A percentile compares a stretch with the other conserved stretches of the same genome.
These are phyloP conservation scores for Chaetophractus vellerosus DNA, from an alignment of 2,797 vertebrate species.

Conservation along the genomic window DNA sequence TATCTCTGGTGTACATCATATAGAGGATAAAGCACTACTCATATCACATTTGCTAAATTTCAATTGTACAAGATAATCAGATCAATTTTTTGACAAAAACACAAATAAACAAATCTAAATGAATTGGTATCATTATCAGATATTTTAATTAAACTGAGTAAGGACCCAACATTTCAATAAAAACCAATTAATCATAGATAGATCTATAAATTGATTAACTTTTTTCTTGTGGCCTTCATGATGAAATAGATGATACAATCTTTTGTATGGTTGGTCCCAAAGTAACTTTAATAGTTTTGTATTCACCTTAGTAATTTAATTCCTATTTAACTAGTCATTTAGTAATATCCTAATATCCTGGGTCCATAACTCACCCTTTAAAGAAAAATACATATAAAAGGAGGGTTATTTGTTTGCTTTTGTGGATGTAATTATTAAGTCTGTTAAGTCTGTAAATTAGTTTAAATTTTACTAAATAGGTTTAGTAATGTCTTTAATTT, in stretches of 20 bases:
- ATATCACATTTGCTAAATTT: not conserved
- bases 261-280: not conserved
- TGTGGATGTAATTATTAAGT: not conserved
- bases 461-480: not conserved
- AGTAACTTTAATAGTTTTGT: not conserved
- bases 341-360: not conserved
- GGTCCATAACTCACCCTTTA: not conserved
- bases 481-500: slow-evolving; percentile 21
- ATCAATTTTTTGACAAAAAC: not conserved
- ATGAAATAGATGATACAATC: not conserved
- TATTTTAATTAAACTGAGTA: not conserved
- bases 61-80: not conserved
- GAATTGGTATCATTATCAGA: not conserved
- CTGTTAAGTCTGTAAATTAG: not conserved
- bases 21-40: not conserved
- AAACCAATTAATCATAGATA: not conserved
- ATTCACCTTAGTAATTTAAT: not conserved
- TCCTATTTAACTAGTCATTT: not conserved
- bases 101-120: not conserved
- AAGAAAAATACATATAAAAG: not conserved
- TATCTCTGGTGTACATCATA: not conserved
- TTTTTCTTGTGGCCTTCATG: not conserved
- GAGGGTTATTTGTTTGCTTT: not conserved
- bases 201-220: not conserved
- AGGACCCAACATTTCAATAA: not conserved